phyloP scores from a whole-genome alignment of 2,888 invertebrate species.

The Leucozona laternaria region DNA sequence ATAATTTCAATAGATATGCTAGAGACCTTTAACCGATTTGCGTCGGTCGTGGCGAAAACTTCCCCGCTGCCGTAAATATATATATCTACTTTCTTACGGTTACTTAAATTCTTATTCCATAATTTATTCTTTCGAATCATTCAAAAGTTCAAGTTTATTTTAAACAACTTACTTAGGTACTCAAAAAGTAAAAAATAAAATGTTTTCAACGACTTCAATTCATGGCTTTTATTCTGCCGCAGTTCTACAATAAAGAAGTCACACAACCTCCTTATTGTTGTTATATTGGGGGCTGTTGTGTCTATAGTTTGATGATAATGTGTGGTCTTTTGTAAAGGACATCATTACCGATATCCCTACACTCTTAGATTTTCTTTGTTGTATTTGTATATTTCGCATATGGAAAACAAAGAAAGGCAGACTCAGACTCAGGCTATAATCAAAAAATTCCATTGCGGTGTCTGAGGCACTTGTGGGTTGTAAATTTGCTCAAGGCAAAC shows the following conservation, averaged over 20 bases:
- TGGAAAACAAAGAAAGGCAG: neutral
- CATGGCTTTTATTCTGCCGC: neutral
- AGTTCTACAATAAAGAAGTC: neutral
- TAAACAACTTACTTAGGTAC: neutral
- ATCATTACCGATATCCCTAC: neutral
- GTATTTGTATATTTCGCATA: neutral
- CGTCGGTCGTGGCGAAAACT: no score
- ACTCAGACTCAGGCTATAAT: no score
- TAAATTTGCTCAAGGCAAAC: neutral
- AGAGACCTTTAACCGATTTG: no score
- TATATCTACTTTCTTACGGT: neutral
- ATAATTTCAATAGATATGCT: no score
- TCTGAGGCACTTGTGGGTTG: conserved; percentile 4
- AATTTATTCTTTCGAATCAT: neutral
- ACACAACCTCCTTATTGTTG: neutral
- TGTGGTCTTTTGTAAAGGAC: neutral
- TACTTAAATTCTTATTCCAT: neutral
- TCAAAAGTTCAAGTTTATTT: neutral
- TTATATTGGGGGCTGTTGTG: neutral
- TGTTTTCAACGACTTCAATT: neutral
- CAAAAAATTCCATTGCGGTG: conserved; percentile 8
- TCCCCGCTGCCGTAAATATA: no score
- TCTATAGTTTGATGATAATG: neutral
- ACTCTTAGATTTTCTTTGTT: neutral
- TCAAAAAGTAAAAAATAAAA: neutral